Evolutionary conservation across 2,888 invertebrate genomes (phyloP), one percentile per base, ranked within the genome.

Genomic region (Blera fallax): DNA sequence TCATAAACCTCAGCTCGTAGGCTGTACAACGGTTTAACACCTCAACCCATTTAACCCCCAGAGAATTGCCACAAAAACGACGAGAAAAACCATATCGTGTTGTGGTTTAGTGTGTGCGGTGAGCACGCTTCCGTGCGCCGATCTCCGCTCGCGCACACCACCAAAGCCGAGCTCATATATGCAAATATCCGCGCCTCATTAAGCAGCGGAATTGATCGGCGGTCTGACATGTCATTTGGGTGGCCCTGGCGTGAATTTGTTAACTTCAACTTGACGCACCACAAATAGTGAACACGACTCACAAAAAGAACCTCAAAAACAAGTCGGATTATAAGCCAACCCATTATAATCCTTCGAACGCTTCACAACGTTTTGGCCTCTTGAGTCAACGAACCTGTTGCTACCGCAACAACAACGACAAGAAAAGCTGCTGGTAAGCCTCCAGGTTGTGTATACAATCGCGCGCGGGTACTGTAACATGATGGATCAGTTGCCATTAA

Each of bases 191-290:
- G 85, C 85, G 87, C 87, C 90, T 91, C 90, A 90, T 91, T 90
- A 90, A 90, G 90, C 90, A 89, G 89, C 90, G 88, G 90, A 91
- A 91, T 90, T 91, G 91, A 90, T 91, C 89, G 87, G 87, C 87
- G 78, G 81, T 77, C 81, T 81, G 85, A 85, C 85, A 81, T 85
- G 85, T 85, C 85, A 87, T 87, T 88, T 91, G 91, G 91, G 90
- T 90, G 90, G 90, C 90, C 91, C 88, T 91, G 90, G 90, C 90
- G 90, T 90, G 91, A 90, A 90, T 91, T 90, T 90, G 90, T 91
- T 90, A 90, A 91, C 90, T 91, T 91, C 89, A 89, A 89, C 89
- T 89, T 89, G 88, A 88, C 64, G 76, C 77, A 83, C 73, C 73
- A 84, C 74, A 73, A 84, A 79, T 67, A 82, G 56, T 27, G 84